phyloP scores from a whole-genome alignment of 2,113 vertebrate genomes.

The Platycercus adscitus region DNA sequence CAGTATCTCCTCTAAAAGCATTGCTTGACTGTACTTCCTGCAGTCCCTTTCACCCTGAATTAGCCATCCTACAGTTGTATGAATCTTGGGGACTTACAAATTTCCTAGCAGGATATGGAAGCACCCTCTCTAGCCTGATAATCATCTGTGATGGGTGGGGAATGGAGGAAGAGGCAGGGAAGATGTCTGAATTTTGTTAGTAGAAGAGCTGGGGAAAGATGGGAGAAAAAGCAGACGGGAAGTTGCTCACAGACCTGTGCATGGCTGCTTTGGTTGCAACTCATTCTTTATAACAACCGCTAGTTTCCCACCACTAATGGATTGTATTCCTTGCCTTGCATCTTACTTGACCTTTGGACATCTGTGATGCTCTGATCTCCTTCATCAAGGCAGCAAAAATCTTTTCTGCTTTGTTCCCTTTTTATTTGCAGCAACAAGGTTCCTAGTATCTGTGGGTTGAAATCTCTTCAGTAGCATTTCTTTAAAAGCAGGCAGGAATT shows the following conservation, averaged over 20 bases:
- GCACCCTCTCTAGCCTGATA: background rate
- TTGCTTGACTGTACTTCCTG: background rate
- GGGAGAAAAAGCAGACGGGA: background rate
- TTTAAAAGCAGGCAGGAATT: background rate
- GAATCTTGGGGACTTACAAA: background rate
- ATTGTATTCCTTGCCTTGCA: background rate
- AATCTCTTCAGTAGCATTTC: background rate
- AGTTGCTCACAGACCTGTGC: background rate
- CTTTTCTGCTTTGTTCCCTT: background rate
- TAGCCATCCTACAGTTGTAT: background rate
- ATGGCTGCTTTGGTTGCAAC: background rate
- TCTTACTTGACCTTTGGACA: background rate
- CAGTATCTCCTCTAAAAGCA: background rate
- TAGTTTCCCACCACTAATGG: background rate
- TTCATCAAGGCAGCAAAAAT: background rate
- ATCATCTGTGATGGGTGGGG: background rate
- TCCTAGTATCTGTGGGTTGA: background rate
- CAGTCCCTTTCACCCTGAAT: background rate
- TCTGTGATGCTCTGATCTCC: background rate
- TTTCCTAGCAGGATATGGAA: accelerated
- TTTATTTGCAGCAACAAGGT: background rate
- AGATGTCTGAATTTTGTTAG: background rate
- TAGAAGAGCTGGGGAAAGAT: background rate
- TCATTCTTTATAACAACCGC: accelerated
- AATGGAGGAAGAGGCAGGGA: background rate